phyloP scores from a whole-genome alignment of 2,797 vertebrate species.

The Carcharodon carcharias region DNA sequence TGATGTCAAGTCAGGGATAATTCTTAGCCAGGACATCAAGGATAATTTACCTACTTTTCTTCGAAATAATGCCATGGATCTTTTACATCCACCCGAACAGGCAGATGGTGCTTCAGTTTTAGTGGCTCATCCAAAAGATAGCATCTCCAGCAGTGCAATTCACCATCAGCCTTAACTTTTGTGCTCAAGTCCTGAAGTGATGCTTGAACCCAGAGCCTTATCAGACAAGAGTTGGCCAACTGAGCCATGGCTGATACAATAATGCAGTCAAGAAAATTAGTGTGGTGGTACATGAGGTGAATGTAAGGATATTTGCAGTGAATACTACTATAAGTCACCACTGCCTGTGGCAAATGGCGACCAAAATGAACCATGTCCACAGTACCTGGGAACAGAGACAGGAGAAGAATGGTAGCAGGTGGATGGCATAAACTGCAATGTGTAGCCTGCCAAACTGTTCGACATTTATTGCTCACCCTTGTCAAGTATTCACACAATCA shows the following conservation, averaged over 20 bases:
- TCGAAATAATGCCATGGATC: neutral
- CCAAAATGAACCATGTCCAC: neutral
- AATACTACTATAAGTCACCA: neutral
- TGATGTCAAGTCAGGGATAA: neutral
- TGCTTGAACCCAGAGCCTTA: neutral
- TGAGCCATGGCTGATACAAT: neutral
- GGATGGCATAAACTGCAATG: neutral
- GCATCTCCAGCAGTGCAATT: neutral
- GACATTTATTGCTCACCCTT: neutral
- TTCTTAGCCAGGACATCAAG: too few relatives aligned
- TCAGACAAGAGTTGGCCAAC: neutral
- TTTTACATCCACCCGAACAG: neutral
- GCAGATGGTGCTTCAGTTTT: neutral
- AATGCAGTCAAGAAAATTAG: neutral
- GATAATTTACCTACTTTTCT: neutral
- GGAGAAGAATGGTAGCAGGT: neutral
- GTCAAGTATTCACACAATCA: neutral
- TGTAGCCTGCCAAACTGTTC: neutral
- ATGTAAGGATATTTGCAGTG: neutral
- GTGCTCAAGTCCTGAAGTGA: neutral
- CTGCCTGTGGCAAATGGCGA: neutral
- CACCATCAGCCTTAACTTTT: neutral
- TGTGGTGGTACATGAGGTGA: neutral
- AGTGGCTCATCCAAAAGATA: neutral
- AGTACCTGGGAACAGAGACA: neutral